Base-by-base conservation (phyloP, 2,113 vertebrate genomes). In the Oxygymnocypris stewartii region DNA sequence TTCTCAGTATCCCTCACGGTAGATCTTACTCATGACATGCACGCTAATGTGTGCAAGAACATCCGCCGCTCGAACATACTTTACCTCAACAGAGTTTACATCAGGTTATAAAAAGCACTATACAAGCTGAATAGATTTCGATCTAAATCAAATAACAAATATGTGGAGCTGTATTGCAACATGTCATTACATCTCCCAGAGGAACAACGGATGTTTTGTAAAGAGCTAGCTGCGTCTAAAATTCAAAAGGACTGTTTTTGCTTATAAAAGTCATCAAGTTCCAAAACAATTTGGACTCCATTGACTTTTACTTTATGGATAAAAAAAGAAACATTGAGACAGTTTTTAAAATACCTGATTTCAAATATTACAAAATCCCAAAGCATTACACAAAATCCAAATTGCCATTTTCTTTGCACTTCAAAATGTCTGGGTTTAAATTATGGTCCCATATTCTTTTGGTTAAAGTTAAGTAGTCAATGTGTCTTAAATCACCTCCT, bases 21-120 rank as follows among this genome's bases (percentile, higher is more conserved):
- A 71, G 75, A 49, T 71, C n/a, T 82, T 51, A 82, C 63, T 82
- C 44, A 67, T 23, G 10, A 23, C 28, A 71, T 49, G 40, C 13
- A 77, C 1, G n/a, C n/a, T 44, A 28, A 75, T 7, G 4, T 61
- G 57, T 61, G 49, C 25, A 37, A 59, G 10, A 61, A 44, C 23
- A 28, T 31, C 13, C 4, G 0, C 14, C 20, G 23, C 13, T 81
- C n/a, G n/a, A 76, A 76, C 73, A 49, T 14, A 3, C 11, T 25
- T 42, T 6, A 5, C 37, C 57, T 2, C 2, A 1, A 59, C 20
- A 23, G 57, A 75, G 42, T 47, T 75, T 75, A 14, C 6, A 1
- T n/a, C 65, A 69, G 6, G 65, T 35, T 71, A 37, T 9, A 2
- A 71, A 71, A 54, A 20, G 2, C 14, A 3, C 23, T n/a, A 7